Conservation (phyloP, 2,888 invertebrate species). For the Fragum whitleyi region DNA sequence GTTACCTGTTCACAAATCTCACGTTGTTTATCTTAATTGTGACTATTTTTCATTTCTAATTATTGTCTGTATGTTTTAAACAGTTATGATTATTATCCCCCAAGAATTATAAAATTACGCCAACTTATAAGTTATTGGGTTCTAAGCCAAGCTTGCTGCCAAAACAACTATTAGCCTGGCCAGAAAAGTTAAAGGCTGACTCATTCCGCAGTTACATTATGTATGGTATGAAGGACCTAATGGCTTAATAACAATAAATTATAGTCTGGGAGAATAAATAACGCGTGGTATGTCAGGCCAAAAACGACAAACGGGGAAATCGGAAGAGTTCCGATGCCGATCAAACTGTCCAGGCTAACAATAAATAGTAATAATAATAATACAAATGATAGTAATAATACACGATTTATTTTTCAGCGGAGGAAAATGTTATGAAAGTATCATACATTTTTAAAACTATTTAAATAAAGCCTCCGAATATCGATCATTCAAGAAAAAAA, state of each 20-base stretch:
- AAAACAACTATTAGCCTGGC: background rate
- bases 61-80: background rate
- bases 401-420: no score
- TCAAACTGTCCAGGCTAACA: no score
- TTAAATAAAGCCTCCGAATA: no score
- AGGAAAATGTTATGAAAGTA: no score
- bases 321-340: no score
- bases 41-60: background rate
- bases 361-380: no score
- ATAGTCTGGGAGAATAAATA: constrained; percentile 13
- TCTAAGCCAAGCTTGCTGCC: background rate
- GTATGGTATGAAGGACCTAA: constrained; percentile 7
- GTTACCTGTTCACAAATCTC: no score
- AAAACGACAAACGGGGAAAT: no score
- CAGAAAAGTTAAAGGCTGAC: background rate
- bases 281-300: no score
- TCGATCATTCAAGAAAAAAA: no score
- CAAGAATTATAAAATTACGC: background rate
- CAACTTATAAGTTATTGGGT: background rate
- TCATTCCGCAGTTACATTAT: constrained; percentile 1
- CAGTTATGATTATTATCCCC: background rate
- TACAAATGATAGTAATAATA: no score
- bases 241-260: constrained; percentile 17
- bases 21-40: background rate
- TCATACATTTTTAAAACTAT: no score